phyloP scores from a whole-genome alignment of 1,140 invertebrate species.

The Eriocheir sinensis region DNA sequence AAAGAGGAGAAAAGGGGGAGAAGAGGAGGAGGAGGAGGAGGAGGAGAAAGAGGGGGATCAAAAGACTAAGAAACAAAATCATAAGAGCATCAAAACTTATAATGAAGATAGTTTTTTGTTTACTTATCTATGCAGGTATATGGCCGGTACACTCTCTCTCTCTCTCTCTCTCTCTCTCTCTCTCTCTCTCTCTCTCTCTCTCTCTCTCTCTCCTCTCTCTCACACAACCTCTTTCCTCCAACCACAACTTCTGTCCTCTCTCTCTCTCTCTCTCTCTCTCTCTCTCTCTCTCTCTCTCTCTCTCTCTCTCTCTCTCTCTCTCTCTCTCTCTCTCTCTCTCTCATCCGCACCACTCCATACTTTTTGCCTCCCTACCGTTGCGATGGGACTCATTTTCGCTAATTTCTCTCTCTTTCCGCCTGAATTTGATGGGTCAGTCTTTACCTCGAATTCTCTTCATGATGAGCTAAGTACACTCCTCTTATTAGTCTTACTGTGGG shows the following conservation, averaged over 20 bases:
- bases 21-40: no score
- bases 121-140: background rate
- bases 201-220: background rate
- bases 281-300: background rate
- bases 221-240: background rate
- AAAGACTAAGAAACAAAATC: background rate
- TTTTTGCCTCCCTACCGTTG: no score
- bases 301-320: background rate
- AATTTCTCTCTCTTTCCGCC: no score
- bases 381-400: no score
- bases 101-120: background rate
- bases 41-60: background rate
- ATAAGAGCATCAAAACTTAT: background rate
- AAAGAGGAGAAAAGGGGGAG: background rate
- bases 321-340: no score
- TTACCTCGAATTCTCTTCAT: background rate
- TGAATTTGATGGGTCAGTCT: background rate
- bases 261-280: background rate
- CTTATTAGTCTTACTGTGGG: no score
- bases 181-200: background rate
- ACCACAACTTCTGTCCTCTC: background rate
- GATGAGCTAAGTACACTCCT: background rate
- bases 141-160: conserved; percentile 19
- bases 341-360: no score
- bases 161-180: background rate